Base-by-base conservation (phyloP, 2,888 invertebrate genomes). In the Epicampocera succincta region DNA sequence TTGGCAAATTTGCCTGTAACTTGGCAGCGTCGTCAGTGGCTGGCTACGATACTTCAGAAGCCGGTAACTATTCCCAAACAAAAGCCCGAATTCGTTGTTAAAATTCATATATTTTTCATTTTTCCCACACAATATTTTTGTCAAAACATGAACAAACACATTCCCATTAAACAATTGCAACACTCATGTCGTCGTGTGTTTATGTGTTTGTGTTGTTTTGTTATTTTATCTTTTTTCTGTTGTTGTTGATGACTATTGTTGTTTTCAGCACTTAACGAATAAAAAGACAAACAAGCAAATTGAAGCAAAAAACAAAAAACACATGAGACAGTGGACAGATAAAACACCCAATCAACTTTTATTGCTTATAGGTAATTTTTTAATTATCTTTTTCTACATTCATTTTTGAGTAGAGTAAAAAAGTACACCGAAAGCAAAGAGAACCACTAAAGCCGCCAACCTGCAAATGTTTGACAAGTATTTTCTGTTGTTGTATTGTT, bases 31-130 rank as follows among this genome's bases (percentile, higher is more conserved):
- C n/a, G n/a, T 19, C 54, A 65, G 17, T 19, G 46, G 6, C 17
- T 19, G 46, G 6, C 17, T 13, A 15, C 48, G 2, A 0, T 48
- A 71, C 15, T 71, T 60, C 40, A 60, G 17, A 63, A 66, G 75
- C 75, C 75, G 75, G 66, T 58, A 75, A 75, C 11, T 60, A 33
- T 71, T 71, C n/a, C n/a, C 40, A 60, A 21, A 5, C 19, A 68
- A n/a, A 69, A 25, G 50, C 38, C n/a, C n/a, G n/a, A n/a, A 1
- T 25, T 25, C 21, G 15, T 60, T 1, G 9, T 17, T 48, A 17
- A 8, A 3, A 15, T 60, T 60, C 5, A 12, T 44, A 33, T 42
- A 29, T 33, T 61, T 44, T 52, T 42, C 42, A 48, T 61, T 52
- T 69, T 69, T 61, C 52, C 61, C 52, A 72, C 72, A 52, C 61